Base-by-base conservation (phyloP, 2,797 vertebrate species). In the Nannoperca obscura region DNA sequence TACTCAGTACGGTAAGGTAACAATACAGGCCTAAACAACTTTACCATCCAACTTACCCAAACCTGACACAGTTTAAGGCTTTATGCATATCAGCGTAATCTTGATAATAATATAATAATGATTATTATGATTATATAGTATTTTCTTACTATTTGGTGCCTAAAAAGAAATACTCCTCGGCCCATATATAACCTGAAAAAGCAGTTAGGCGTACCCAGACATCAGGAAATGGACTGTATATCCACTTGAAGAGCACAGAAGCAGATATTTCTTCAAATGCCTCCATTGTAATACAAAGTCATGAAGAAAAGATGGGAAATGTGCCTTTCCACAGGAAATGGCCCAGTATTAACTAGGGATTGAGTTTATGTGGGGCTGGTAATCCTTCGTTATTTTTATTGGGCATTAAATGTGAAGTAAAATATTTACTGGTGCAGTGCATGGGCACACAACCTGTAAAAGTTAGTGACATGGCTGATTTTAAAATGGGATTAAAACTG, bases 401-500 rank as follows among this genome's bases (percentile, higher is more conserved):
- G 13, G 53, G 40, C 2, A 53, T 70, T 71, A 66, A 53, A 44
- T 53, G n/a, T 61, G 15, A 50, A 67, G 20, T 42, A 0, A 34
- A 55, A 20, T 40, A 36, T 68, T 58, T 22, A 20, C 15, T 44
- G 2, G 5, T 59, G 57, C 34, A 40, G 38, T 40, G 38, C 38
- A 20, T 8, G 3, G 10, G 1, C 8, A 27, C 13, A 3, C 4
- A 8, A 32, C 52, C 17, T 57, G 42, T 71, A 19, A 40, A 64
- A 12, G 58, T 72, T 32, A 61, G 27, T 53, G 10, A 47, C 53
- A 47, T 40, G 22, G 40, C 49, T 69, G 14, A 46, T 62, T 62
- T 61, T 71, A 46, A 60, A 62, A 71, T 47, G 20, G 27, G 30
- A 58, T 80, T 76, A 58, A 59, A 78, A 46, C 38, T 64, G 54